A percentile compares a stretch with the other conserved stretches of the same genome.
Evolutionary conservation across 2,113 vertebrate species (phyloP).

Genomic region (Phaetusa simplex): DNA sequence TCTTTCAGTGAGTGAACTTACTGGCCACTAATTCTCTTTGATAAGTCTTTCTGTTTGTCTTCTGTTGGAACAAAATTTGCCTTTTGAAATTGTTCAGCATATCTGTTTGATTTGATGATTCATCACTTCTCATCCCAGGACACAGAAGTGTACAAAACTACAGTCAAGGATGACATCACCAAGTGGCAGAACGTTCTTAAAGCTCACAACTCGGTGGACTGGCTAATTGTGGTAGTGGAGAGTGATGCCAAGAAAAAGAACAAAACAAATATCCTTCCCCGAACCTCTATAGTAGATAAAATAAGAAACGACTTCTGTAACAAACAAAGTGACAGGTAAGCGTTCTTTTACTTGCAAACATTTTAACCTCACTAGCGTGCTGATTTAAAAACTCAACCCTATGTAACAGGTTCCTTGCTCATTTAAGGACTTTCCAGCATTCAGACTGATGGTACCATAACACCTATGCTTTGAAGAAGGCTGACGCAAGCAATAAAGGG

Average conservation of each 20-base stretch:
- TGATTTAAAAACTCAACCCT: neutral
- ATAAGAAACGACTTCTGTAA: conserved; percentile 98
- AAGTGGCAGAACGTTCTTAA: conserved; percentile 93
- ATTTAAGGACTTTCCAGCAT: neutral
- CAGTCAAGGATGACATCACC: conserved; percentile 94
- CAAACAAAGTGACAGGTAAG: conserved; percentile 97
- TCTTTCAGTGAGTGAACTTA: neutral
- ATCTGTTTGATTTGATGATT: conserved; percentile 30
- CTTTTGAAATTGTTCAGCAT: neutral
- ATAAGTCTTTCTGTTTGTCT: neutral
- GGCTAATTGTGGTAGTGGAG: conserved; percentile 96
- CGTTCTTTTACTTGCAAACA: neutral
- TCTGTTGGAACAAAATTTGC: neutral
- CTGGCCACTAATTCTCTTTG: neutral
- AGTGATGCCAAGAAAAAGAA: conserved; percentile 97
- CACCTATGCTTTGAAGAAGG: neutral
- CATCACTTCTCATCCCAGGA: conserved; percentile 78
- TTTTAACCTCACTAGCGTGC: neutral
- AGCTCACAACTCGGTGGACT: conserved; percentile 86
- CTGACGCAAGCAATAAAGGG: neutral
- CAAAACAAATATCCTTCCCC: conserved; percentile 96
- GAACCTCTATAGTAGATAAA: conserved; percentile 97
- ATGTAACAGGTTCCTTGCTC: neutral
- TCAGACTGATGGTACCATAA: neutral
- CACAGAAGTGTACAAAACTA: conserved; percentile 90